Evolutionary conservation across 2,113 vertebrate genomes (phyloP), one percentile per base, ranked within the genome.

Genomic region (Mohoua ochrocephala): DNA sequence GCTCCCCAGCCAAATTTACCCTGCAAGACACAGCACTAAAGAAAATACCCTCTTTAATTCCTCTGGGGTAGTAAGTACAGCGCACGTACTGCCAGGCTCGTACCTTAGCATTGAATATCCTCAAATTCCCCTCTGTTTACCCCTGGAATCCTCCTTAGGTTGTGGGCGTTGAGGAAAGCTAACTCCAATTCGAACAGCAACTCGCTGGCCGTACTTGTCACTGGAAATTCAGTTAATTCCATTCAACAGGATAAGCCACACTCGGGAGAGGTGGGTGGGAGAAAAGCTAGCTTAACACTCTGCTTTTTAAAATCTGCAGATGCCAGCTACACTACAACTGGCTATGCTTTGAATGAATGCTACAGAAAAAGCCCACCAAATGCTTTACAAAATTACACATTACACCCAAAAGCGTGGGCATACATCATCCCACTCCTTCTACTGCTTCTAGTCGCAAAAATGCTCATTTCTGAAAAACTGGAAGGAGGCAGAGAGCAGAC

Each of bases 201-300:
- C 49, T 33, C 10, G 20, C 37, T 81, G 73, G 45, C 69, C 78
- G 50, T 47, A 39, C 87, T 53, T 92, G 96, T 97, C 97, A 97
- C 91, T 76, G 87, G 87, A 76, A 95, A 98, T 97, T 90, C 67
- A 59, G 91, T 69, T 98, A 98, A 98, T 97, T 94, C 97, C 76
- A 68, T 89, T 98, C 78, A 96, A 65, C n/a, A 52, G 84, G 97
- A 93, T 98, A 98, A 98, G 95, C 96, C 84, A 77, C 63, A 87
- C 70, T 82, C 84, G 91, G 42, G 45, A 84, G 27, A 82, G 42
- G 71, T 61, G 54, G 50, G 87, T 19, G 64, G 83, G 23, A 76
- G 83, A 61, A 89, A 71, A 57, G 41, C 74, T 44, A 92, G 95
- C 85, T 97, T 93, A 87, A 61, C 73, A 70, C 77, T 30, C 73